phyloP scores from a whole-genome alignment of 2,113 vertebrate species.

The Mus spicilegus region DNA sequence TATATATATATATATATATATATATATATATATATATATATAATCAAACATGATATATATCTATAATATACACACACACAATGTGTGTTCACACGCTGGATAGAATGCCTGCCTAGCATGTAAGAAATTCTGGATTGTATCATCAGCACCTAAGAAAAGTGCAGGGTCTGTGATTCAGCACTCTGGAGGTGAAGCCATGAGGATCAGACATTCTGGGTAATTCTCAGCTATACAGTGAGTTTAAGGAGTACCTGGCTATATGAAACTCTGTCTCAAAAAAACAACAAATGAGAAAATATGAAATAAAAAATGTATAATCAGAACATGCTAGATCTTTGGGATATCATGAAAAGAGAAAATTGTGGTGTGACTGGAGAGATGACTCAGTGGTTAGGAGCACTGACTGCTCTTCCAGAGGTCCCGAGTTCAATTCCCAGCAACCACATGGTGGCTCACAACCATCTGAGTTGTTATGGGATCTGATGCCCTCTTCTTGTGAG shows the following conservation, averaged over 20 bases:
- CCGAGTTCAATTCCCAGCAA: too few relatives aligned
- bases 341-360: neutral
- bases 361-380: neutral
- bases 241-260: neutral
- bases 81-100: neutral
- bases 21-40: too few relatives aligned
- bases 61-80: too few relatives aligned
- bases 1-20: too few relatives aligned
- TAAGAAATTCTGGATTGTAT: neutral
- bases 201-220: neutral
- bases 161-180: neutral
- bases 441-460: too few relatives aligned
- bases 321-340: neutral
- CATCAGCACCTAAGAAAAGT: neutral
- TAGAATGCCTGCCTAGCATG: neutral
- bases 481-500: too few relatives aligned
- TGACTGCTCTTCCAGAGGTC: too few relatives aligned
- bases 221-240: neutral
- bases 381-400: too few relatives aligned
- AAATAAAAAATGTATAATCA: neutral
- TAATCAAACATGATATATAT: too few relatives aligned
- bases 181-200: neutral
- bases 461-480: too few relatives aligned
- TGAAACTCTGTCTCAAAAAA: neutral
- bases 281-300: neutral